phyloP scores from a whole-genome alignment of 1,140 invertebrate species.

The Megalonaias nervosa region DNA sequence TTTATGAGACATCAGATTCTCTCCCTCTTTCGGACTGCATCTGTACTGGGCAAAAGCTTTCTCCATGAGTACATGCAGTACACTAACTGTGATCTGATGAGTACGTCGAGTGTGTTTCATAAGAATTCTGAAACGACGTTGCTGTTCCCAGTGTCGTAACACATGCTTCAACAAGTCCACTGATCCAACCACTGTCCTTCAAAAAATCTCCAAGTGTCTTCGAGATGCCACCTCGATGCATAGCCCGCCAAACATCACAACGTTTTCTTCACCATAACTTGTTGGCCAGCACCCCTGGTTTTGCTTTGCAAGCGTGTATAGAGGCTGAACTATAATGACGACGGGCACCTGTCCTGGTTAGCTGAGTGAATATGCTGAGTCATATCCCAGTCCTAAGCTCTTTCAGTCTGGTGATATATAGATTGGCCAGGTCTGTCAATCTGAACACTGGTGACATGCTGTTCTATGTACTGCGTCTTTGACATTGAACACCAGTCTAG shows the following conservation, averaged over 20 bases:
- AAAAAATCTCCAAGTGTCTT: constrained; percentile 49
- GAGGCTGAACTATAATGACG: constrained; percentile 37
- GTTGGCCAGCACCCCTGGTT: constrained; percentile 48
- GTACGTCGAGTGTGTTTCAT: constrained; percentile 13
- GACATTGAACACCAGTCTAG: too few species aligned
- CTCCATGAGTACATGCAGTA: constrained; percentile 3
- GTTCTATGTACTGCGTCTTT: too few species aligned
- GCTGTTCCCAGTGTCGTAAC: constrained; percentile 35
- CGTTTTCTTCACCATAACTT: constrained; percentile 48
- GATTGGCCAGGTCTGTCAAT: too few species aligned
- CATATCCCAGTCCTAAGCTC: too few species aligned
- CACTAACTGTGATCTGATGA: constrained; percentile 24
- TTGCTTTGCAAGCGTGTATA: constrained; percentile 31
- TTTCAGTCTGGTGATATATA: too few species aligned
- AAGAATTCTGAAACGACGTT: constrained; percentile 36
- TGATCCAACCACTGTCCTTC: constrained; percentile 46
- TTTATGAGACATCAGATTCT: constrained; percentile 2
- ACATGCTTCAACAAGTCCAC: constrained; percentile 36
- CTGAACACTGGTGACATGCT: too few species aligned
- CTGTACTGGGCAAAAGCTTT: constrained; percentile 6
- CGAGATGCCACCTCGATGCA: constrained; percentile 33
- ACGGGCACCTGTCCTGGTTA: constrained; percentile 33
- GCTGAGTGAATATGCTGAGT: too few species aligned
- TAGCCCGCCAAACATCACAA: constrained; percentile 34
- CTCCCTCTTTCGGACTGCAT: neutral